Base-by-base conservation (phyloP, 2,797 vertebrate genomes). In the Lagocephalus sceleratus region DNA sequence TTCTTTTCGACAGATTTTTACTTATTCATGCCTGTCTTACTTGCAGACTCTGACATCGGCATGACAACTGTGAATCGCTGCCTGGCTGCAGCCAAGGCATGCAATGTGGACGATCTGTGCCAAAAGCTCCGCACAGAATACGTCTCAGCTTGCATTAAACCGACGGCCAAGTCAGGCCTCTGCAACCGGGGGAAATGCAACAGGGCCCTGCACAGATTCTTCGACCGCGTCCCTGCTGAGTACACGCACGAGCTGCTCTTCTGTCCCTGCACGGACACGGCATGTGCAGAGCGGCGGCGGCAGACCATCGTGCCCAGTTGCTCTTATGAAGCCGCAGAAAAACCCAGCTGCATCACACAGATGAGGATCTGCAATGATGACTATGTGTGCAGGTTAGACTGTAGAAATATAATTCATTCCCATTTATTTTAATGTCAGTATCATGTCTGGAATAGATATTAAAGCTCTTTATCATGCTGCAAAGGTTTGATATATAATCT, bases 211-310 rank as follows among this genome's bases (percentile, higher is more conserved):
- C 92, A 97, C 64, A 90, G 91, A 68, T 99, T 99, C 90, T 99
- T 99, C 0, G 93, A 97, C 88, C 94, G 94, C 0, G 94, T 95
- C 29, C 95, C 95, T 0, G 91, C 91, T 0, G 94, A 94, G 64
- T 96, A 95, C 90, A 97, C 95, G 0, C 95, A 96, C 1, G 93
- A 95, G 83, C 91, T 99, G 78, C 94, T 99, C 57, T 99, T 99
- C 90, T 99, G 97, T 85, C 93, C 93, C 1, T 99, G 97, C 0
- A 93, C 91, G 0, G 90, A 93, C 85, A 92, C 92, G 0, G 94
- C 93, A 0, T 99, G 97, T 0, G 94, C 93, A 0, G 97, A 99
- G 71, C 92, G 97, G 21, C 92, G 97, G 0, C 80, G 97, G 20
- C 96, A 99, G 87, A 99, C 97, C 68, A 94, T 99, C 3, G 95